Evolutionary conservation across 2,797 vertebrate species (phyloP), one percentile per base, ranked within the genome.

Genomic region (Novumbra hubbsi): DNA sequence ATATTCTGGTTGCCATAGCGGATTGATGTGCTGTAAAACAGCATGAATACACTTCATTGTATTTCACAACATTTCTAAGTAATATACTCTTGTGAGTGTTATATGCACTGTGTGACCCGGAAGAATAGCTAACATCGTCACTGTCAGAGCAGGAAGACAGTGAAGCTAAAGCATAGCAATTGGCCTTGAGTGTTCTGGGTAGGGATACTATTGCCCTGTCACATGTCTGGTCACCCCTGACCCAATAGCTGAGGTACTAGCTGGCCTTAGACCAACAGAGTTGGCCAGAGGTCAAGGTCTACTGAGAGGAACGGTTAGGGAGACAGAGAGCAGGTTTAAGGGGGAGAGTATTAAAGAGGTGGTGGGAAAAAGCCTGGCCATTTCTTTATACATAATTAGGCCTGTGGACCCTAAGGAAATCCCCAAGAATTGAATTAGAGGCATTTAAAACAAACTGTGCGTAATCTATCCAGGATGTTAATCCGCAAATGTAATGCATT

Each of bases 321-420:
- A 70, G 72, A 27, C 0, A 30, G 21, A 1, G 71, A 5, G 71
- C 21, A 32, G 21, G 62, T n/a, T 21, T 3, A 32, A 38, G 45
- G n/a, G 15, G 2, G 8, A 34, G 78, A 85, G 16, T 2, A 45
- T 28, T 32, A 70, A 17, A 41, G 57, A 66, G n/a, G 38, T 7
- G 17, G n/a, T 19, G 14, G 49, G 32, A 66, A 11, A 41, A 8
- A 67, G 30, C 12, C 57, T n/a, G 24, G 73, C 81, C 79, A 80
- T 83, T 38, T 78, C 72, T 83, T 79, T 81, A 83, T 79, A 78
- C 77, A 76, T 81, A 87, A 81, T 86, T 81, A 83, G 83, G 81
- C 76, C 77, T 80, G 57, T 75, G 77, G 80, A 81, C 81, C 30
- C 68, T 66, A 14, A 74, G 71, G 77, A 62, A 68, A 77, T 75